A percentile compares a stretch with the other conserved stretches of the same genome.
These are phyloP conservation scores for Pogonognathellus flavescens DNA, from an alignment of 1,140 invertebrate genomes.

Conservation along the genomic window DNA sequence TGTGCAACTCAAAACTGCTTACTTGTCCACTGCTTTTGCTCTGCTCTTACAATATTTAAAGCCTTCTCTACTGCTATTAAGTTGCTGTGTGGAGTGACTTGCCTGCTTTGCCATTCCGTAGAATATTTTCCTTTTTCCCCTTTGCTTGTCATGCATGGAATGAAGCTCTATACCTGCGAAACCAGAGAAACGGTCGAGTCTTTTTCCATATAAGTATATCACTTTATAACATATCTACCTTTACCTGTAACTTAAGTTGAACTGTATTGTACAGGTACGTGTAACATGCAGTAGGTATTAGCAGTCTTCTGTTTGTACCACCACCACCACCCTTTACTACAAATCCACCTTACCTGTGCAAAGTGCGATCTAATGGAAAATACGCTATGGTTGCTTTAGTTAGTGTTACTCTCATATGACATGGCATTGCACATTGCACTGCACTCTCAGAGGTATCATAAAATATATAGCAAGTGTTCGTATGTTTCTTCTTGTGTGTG, in stretches of 20 bases:
- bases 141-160: slow-evolving; percentile 41
- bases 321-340: slow-evolving; percentile 30
- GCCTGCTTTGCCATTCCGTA: slow-evolving; percentile 31
- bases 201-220: neutral
- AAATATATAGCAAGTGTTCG: too few species aligned
- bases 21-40: neutral
- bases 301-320: slow-evolving; percentile 31
- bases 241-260: slow-evolving; percentile 4
- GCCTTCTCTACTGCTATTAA: neutral
- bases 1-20: slow-evolving; percentile 23
- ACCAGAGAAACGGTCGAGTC: neutral
- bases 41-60: neutral
- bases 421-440: too few species aligned
- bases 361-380: too few species aligned
- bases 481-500: neutral
- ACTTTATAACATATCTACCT: slow-evolving; percentile 10
- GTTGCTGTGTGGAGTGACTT: slow-evolving; percentile 11
- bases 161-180: slow-evolving; percentile 30
- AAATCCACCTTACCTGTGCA: neutral
- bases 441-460: too few species aligned
- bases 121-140: slow-evolving; percentile 46
- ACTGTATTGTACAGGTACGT: neutral
- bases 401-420: too few species aligned
- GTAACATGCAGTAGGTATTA: neutral
- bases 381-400: too few species aligned